Percentiles rank a stretch among this genome's conserved stretches.
Evolutionary conservation across 2,113 vertebrate genomes (phyloP).

Genomic region (Antechinus stuartii): DNA sequence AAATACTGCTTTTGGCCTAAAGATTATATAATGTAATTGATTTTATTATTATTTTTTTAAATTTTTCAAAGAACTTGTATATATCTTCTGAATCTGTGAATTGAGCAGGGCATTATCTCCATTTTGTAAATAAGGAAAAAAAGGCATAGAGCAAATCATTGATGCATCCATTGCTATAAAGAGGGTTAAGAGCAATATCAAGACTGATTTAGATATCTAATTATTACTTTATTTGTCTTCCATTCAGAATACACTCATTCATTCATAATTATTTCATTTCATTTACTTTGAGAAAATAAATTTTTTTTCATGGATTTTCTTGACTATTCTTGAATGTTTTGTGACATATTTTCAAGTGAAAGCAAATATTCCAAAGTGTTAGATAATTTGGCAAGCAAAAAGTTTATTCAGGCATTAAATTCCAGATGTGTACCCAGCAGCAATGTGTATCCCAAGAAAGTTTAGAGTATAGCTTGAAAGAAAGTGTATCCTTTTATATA

Average conservation of each 20-base stretch:
- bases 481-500: neutral
- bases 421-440: neutral
- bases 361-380: conserved; percentile 23
- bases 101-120: fast-evolving
- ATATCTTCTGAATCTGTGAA: neutral
- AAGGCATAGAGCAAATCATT: neutral
- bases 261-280: neutral
- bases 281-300: neutral
- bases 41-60: neutral
- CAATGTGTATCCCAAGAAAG: neutral
- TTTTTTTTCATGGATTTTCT: neutral
- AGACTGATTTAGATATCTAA: neutral
- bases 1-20: neutral
- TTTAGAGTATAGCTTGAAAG: neutral
- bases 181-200: neutral
- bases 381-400: conserved; percentile 19
- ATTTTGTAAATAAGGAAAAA: neutral
- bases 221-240: neutral
- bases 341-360: neutral
- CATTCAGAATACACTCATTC: neutral
- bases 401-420: neutral
- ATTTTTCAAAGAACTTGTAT: neutral
- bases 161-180: fast-evolving
- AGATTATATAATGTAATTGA: neutral
- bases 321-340: conserved; percentile 1